Percentiles rank a stretch among this genome's conserved stretches.
Evolutionary conservation across 1,140 invertebrate genomes (phyloP).

Genomic region (Thalassaphorura encarpata): DNA sequence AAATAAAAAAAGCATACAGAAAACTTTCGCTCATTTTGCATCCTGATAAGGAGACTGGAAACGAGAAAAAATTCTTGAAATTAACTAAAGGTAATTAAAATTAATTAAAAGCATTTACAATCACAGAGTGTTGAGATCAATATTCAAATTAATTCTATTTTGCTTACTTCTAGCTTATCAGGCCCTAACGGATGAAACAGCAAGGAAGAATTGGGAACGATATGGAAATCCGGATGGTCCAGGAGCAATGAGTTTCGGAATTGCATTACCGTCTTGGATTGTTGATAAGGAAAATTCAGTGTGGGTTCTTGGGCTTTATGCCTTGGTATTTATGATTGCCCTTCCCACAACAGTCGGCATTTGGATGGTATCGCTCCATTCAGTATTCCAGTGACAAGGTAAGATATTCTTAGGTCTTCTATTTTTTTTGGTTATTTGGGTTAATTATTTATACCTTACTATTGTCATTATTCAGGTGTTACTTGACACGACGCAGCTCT

Average conservation of each 20-base stretch:
- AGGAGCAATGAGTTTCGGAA: conserved; percentile 96
- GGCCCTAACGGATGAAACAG: conserved; percentile 91
- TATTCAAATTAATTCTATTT: too few relatives aligned
- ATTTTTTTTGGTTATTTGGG: conserved; percentile 34
- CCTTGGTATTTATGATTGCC: conserved; percentile 94
- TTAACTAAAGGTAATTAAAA: conserved; percentile 75
- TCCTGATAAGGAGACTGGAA: conserved; percentile 95
- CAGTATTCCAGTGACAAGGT: conserved; percentile 89
- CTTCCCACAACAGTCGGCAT: conserved; percentile 86
- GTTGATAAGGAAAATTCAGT: conserved; percentile 99
- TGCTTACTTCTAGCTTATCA: conserved; percentile 47
- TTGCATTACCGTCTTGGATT: conserved; percentile 98
- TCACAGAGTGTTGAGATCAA: neutral
- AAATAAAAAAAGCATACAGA: conserved; percentile 93
- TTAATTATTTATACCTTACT: conserved; percentile 2
- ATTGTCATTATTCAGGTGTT: conserved; percentile 60
- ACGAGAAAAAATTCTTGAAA: conserved; percentile 95
- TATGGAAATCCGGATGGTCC: conserved; percentile 99
- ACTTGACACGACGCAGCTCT: conserved; percentile 88
- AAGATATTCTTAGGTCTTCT: too few relatives aligned
- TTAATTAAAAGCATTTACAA: conserved; percentile 4
- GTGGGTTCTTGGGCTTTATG: conserved; percentile 93
- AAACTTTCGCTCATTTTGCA: conserved; percentile 87
- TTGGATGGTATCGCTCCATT: conserved; percentile 98
- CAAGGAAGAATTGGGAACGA: conserved; percentile 94